Percentiles rank a stretch among this genome's conserved stretches.
Evolutionary conservation across 2,113 vertebrate species (phyloP).

Genomic region (Scartelaos histophorus): DNA sequence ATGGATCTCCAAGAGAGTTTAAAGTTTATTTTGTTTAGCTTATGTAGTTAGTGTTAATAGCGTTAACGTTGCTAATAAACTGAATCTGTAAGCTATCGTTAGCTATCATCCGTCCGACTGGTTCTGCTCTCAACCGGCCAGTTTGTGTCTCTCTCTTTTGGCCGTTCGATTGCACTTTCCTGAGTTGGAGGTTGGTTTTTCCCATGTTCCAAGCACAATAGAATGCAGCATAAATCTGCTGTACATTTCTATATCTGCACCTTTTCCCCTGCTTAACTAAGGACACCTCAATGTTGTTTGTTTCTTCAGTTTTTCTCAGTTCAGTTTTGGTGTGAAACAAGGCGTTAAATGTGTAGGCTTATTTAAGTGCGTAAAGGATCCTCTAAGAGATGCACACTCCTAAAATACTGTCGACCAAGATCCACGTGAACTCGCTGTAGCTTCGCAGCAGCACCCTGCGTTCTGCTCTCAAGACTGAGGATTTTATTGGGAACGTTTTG

Average conservation of each 20-base stretch:
- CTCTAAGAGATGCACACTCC: slow-evolving; percentile 3
- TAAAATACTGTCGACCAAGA: slow-evolving; percentile 7
- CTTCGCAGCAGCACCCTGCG: slow-evolving; percentile 1
- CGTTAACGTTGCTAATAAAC: too few relatives aligned
- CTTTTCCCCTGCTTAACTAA: neutral
- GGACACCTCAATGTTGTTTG: neutral
- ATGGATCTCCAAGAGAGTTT: too few relatives aligned
- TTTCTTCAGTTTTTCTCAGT: neutral
- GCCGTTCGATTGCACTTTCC: too few relatives aligned
- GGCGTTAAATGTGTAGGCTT: slow-evolving; percentile 9
- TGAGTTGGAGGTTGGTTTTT: too few relatives aligned
- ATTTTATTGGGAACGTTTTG: slow-evolving; percentile 18
- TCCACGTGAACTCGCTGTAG: neutral
- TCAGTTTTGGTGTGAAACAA: slow-evolving; percentile 5
- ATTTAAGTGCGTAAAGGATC: neutral
- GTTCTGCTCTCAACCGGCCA: too few relatives aligned
- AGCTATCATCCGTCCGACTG: too few relatives aligned
- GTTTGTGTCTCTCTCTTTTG: too few relatives aligned
- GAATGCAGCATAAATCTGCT: too few relatives aligned
- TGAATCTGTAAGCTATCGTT: too few relatives aligned
- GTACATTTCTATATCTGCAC: neutral
- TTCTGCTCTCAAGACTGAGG: slow-evolving; percentile 14
- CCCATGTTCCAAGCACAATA: too few relatives aligned
- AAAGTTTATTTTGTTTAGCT: too few relatives aligned
- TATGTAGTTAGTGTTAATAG: too few relatives aligned